Evolutionary conservation across 1,140 invertebrate species (phyloP), one percentile per base, ranked within the genome.

Genomic region (Pomacea maculata): DNA sequence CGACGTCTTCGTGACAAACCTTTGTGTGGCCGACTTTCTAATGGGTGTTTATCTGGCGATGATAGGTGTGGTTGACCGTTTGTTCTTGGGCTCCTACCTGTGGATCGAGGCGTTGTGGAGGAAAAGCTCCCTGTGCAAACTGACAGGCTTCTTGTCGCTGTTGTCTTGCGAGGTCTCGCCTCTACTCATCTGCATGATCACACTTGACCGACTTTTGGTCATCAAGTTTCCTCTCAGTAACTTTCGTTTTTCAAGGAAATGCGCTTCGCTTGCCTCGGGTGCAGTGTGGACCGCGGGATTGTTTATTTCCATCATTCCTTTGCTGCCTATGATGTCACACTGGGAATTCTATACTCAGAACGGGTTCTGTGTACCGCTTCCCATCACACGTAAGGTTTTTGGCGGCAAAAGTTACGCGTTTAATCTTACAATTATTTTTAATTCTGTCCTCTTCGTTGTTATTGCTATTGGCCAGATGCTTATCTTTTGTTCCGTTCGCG

Each of bases 21-120:
- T 89, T 14, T 81, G 82, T 29, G 21, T 86, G 12, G 83, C 87
- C 68, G 88, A 89, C 72, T 83, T 88, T 34, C 75, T 87, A 10
- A 89, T 88, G 88, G 88, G 88, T 3, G 52, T 88, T 7, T 89
- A 89, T 72, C 74, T 89, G 73, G 65, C 86, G 6, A 86, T 89
- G 19, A 88, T 89, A n/a, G 87, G 84, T 19, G 57, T 82, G 5
- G 85, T 84, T 15, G 88, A 89, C 70, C 68, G 76, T 6, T 29
- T 79, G 12, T 88, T 83, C 75, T 75, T 80, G 17, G 86, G 85
- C 19, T 68, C n/a, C 17, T 89, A 89, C 75, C 74, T 84, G 15
- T 84, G 82, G 68, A 65, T 87, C 65, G 87, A 85, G 15, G 67
- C 55, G 17, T 14, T 61, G 1, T 89, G 88, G 88, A 80, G 83